Base-by-base conservation (phyloP, 2,888 invertebrate species). In the Brenthis daphne region DNA sequence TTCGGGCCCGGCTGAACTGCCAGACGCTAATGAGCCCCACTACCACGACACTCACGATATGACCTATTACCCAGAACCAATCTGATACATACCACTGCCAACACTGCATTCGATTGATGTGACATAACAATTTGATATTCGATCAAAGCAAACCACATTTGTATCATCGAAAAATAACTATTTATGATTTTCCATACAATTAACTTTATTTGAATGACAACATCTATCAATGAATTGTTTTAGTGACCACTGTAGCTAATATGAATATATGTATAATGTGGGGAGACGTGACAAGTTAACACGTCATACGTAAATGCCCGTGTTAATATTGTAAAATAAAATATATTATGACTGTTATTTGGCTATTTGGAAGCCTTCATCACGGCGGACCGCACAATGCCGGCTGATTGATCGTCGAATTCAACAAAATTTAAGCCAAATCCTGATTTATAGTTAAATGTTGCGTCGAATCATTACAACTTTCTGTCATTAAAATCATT, bases 221-320 rank as follows among this genome's bases (percentile, higher is more conserved):
- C n/a, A 60, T 60, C 50, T 50, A 60, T 60, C 60, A 60, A 50
- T 50, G 50, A 12, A 60, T 60, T 50, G 60, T 60, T 60, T 50
- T 29, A 50, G 60, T 29, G 60, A 60, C 11, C 1, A 12, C 60
- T n/a, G 50, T 37, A 37, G 50, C 48, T 60, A 60, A 60, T 50
- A 48, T 48, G 47, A 58, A 58, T 58, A n/a, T 50, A 60, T 20
- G 20, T 20, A 20, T 60, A 50, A 60, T 60, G 60, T 16, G n/a
- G 60, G 29, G 12, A 29, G 60, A 43, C 67, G 29, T 60, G 71
- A 70, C 67, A 71, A 69, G 70, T 73, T 73, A 73, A 73, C 67
- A 65, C 67, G 69, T 68, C 65, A 71, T 77, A 71, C 75, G 68
- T 70, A 70, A 74, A 77, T 70, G 75, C 74, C 70, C 73, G 47